Percentiles rank a stretch among this genome's conserved stretches.
Conservation (phyloP, 2,888 invertebrate genomes). For the Trisateles emortualis region DNA sequence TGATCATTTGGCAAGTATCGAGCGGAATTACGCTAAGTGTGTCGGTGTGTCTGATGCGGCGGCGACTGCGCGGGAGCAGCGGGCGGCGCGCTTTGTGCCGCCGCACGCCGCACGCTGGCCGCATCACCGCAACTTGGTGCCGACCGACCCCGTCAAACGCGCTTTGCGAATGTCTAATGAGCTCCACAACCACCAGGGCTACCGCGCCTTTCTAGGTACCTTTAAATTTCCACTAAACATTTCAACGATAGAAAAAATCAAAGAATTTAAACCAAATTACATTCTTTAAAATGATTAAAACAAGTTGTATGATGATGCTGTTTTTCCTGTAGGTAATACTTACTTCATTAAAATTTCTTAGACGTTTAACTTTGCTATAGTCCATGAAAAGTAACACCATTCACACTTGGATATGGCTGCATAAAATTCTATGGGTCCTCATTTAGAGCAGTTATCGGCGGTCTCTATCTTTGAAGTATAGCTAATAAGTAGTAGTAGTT, state of each 20-base stretch:
- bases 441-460: conserved; percentile 56
- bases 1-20: conserved; percentile 40
- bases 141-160: conserved; percentile 30
- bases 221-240: not conserved
- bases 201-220: conserved; percentile 19
- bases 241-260: not conserved
- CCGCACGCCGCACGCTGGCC: conserved; percentile 46
- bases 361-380: not conserved
- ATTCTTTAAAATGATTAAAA: not conserved
- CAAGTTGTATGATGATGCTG: too few relatives aligned
- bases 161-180: conserved; percentile 70
- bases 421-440: conserved; percentile 17
- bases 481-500: conserved; percentile 16
- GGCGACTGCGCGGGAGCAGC: conserved; percentile 19
- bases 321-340: too few relatives aligned
- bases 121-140: conserved; percentile 44
- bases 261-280: not conserved
- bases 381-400: conserved; percentile 1
- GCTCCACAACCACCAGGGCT: conserved; percentile 58
- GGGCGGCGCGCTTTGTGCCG: conserved; percentile 48
- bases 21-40: conserved; percentile 44
- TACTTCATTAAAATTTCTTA: not conserved
- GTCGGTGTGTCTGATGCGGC: conserved; percentile 48
- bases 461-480: conserved; percentile 56
- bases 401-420: not conserved